These are phyloP conservation scores for Malthinus flaveolus DNA, from an alignment of 2,888 invertebrate species.

Conservation along the genomic window DNA sequence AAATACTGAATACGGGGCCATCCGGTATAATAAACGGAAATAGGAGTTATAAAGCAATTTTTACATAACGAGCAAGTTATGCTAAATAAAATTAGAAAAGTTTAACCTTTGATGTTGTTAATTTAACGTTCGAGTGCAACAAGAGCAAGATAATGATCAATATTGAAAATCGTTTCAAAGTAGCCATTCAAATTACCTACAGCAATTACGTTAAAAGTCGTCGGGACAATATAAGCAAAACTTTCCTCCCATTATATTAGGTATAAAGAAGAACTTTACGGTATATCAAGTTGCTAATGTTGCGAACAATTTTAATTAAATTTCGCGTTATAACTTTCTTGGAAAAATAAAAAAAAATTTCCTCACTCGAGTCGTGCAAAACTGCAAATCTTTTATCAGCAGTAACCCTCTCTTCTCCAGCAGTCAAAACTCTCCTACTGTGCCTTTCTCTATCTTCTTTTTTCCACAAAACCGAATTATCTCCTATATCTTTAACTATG, in stretches of 20 bases:
- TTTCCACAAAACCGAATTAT: constrained; percentile 78
- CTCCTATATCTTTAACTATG: constrained; percentile 71
- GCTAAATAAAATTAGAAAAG: no score
- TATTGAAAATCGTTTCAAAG: no score
- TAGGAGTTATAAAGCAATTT: no score
- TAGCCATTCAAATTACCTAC: constrained; percentile 2
- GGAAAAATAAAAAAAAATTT: background rate
- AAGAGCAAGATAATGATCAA: no score
- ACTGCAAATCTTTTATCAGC: constrained; percentile 73
- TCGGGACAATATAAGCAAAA: constrained; percentile 6
- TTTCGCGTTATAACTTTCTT: background rate
- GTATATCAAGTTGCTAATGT: no score
- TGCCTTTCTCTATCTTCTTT: constrained; percentile 65
- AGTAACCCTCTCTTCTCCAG: constrained; percentile 74
- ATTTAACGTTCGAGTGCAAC: no score
- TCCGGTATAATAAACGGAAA: no score
- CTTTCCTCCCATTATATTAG: background rate
- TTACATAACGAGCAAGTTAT: no score
- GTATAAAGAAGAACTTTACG: no score
- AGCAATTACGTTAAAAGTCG: constrained; percentile 16
- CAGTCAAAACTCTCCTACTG: constrained; percentile 67
- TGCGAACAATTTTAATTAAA: no score
- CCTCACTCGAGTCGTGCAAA: constrained; percentile 77
- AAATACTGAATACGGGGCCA: no score
- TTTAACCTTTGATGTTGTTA: no score